Conservation (phyloP, 2,797 vertebrate species). For the Channa striata region DNA sequence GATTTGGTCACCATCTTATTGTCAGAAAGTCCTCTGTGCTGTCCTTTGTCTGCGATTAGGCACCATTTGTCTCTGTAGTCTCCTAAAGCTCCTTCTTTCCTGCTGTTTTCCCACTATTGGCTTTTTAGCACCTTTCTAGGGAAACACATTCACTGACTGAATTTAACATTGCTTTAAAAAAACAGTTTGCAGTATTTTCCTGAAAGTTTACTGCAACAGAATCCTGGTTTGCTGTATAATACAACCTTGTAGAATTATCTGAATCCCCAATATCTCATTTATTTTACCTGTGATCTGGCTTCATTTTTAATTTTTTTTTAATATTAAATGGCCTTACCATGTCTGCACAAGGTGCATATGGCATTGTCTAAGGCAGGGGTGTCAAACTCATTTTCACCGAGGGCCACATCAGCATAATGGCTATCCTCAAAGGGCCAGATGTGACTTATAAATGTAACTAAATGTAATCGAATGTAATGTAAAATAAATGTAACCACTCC, state of each 20-base stretch:
- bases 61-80: conserved; percentile 18
- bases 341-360: too few relatives aligned
- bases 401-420: too few relatives aligned
- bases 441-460: too few relatives aligned
- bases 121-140: conserved; percentile 1
- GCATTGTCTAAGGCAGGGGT: too few relatives aligned
- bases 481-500: too few relatives aligned
- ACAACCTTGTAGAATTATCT: conserved; percentile 2
- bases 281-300: conserved; percentile 7
- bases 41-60: conserved; percentile 33
- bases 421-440: too few relatives aligned
- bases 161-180: too few relatives aligned
- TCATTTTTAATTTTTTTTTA: too few relatives aligned
- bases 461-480: too few relatives aligned
- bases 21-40: conserved; percentile 20
- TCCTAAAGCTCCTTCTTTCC: conserved; percentile 12
- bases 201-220: too few relatives aligned
- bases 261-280: background rate
- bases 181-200: too few relatives aligned
- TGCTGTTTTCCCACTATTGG: background rate
- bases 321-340: conserved; percentile 16
- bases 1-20: conserved; percentile 28
- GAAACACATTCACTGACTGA: background rate
- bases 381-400: too few relatives aligned
- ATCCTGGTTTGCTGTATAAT: background rate